phyloP scores from a whole-genome alignment of 2,888 invertebrate species.

The Mylabris sibirica region DNA sequence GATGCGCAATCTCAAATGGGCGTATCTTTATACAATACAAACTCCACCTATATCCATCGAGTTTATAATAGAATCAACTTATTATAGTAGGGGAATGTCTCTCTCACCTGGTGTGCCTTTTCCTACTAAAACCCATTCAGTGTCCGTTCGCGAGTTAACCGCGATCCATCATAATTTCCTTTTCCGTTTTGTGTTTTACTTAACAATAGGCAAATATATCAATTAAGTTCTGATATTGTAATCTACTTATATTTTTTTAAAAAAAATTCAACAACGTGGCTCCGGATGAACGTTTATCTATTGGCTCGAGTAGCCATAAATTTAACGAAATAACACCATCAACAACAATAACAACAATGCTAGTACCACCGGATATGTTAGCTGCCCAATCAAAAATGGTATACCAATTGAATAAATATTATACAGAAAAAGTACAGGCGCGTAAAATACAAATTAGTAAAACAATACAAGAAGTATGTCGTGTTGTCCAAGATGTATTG shows the following conservation, averaged over 20 bases:
- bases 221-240: not conserved
- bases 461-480: conserved; percentile 79
- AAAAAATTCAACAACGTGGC: conserved; percentile 44
- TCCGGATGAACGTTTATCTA: conserved; percentile 45
- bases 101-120: conserved; percentile 49
- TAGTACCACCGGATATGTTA: conserved; percentile 76
- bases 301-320: conserved; percentile 49
- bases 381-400: conserved; percentile 80
- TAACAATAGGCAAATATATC: conserved; percentile 20
- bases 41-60: conserved; percentile 13
- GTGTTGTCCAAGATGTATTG: conserved; percentile 84
- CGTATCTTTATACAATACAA: conserved; percentile 16
- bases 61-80: not conserved
- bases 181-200: conserved; percentile 20
- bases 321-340: conserved; percentile 20
- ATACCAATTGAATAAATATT: conserved; percentile 83
- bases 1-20: conserved; percentile 44
- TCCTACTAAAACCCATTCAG: conserved; percentile 42
- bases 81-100: conserved; percentile 47
- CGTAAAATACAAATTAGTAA: conserved; percentile 70
- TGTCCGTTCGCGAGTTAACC: conserved; percentile 51
- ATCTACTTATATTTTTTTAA: not conserved
- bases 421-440: conserved; percentile 77
- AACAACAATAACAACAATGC: conserved; percentile 58
- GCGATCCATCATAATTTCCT: conserved; percentile 52